A percentile compares a stretch with the other conserved stretches of the same genome.
phyloP scores from a whole-genome alignment of 2,888 invertebrate genomes.

The Lasiommata megera region DNA sequence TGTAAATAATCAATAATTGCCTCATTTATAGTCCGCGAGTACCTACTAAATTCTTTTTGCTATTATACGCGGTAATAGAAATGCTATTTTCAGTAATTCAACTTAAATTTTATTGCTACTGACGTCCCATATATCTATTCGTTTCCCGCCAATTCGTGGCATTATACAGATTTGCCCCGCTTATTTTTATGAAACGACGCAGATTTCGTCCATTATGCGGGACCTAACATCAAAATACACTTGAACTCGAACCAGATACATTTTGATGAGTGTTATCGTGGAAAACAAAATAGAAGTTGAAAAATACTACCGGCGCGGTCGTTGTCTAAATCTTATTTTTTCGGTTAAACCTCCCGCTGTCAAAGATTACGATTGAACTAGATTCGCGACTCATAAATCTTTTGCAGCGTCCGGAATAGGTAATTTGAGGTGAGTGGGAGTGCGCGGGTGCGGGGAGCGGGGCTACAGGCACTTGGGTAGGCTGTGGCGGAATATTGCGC shows the following conservation, averaged over 20 bases:
- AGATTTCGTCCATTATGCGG: slow-evolving; percentile 44
- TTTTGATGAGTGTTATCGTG: slow-evolving; percentile 45
- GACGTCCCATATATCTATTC: neutral
- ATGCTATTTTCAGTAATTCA: neutral
- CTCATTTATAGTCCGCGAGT: neutral
- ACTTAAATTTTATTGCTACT: neutral
- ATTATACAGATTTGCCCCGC: slow-evolving; percentile 46
- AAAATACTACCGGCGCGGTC: slow-evolving; percentile 9
- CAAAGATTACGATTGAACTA: slow-evolving; percentile 16
- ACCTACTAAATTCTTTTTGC: neutral
- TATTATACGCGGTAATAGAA: neutral
- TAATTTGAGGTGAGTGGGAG: slow-evolving; percentile 6
- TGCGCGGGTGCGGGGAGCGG: slow-evolving; percentile 7
- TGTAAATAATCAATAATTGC: neutral
- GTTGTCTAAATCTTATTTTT: neutral
- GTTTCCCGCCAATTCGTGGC: slow-evolving; percentile 14
- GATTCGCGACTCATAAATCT: slow-evolving; percentile 7
- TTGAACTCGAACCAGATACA: slow-evolving; percentile 69
- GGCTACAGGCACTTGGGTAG: slow-evolving; percentile 54
- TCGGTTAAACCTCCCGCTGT: neutral
- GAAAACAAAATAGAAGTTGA: slow-evolving; percentile 27
- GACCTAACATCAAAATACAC: slow-evolving; percentile 44
- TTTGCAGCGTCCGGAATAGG: slow-evolving; percentile 4
- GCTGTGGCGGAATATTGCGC: slow-evolving; percentile 72
- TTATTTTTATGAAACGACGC: slow-evolving; percentile 42